phyloP scores from a whole-genome alignment of 2,888 invertebrate species.

The Plusia festucae region DNA sequence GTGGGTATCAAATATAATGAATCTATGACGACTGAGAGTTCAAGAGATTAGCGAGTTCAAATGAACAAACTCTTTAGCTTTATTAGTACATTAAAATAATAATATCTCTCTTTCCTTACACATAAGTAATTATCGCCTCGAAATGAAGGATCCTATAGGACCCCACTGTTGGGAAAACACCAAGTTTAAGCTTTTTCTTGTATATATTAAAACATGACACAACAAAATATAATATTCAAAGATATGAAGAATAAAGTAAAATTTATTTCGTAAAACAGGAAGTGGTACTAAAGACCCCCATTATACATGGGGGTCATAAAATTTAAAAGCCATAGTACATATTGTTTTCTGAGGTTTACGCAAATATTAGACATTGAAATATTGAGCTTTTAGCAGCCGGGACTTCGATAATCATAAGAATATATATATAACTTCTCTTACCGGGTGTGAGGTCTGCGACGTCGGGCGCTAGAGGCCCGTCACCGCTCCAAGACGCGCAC shows the following conservation, averaged over 20 bases:
- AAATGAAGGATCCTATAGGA: not conserved
- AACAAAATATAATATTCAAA: too few relatives aligned
- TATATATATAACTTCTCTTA: too few relatives aligned
- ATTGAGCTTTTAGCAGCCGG: too few relatives aligned
- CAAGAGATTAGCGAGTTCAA: not conserved
- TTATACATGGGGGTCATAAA: too few relatives aligned
- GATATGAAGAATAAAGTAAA: too few relatives aligned
- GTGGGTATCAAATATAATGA: not conserved
- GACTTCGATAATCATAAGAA: too few relatives aligned
- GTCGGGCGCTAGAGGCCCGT: constrained; percentile 73
- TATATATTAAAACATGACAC: too few relatives aligned
- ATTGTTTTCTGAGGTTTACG: too few relatives aligned
- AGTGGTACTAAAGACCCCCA: too few relatives aligned
- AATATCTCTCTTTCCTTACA: not conserved
- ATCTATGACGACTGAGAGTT: not conserved
- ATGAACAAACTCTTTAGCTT: not conserved
- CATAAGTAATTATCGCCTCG: not conserved
- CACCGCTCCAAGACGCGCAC: constrained; percentile 92
- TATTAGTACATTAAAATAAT: not conserved
- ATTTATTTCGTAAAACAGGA: too few relatives aligned
- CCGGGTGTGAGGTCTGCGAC: constrained; percentile 89
- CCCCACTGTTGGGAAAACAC: not conserved
- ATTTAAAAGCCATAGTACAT: too few relatives aligned
- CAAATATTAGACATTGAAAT: too few relatives aligned
- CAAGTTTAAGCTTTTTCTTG: not conserved